These are phyloP conservation scores for Solenopsis fugax DNA, from an alignment of 1,140 invertebrate genomes.

Conservation along the genomic window DNA sequence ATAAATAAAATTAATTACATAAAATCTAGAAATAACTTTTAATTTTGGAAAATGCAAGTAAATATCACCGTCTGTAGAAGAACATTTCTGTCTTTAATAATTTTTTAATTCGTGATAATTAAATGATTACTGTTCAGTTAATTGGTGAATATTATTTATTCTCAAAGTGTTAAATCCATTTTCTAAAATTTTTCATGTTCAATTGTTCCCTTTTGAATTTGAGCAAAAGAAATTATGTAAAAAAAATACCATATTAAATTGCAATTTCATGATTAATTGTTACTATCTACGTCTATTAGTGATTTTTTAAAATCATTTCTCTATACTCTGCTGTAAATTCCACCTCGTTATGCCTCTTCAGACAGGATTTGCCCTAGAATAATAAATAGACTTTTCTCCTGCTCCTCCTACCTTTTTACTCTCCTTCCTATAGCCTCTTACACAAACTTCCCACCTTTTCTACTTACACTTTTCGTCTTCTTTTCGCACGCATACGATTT, in stretches of 20 bases:
- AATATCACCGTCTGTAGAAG: not conserved
- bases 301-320: not conserved
- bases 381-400: conserved; percentile 41
- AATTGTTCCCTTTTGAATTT: not conserved
- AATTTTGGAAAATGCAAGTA: not conserved
- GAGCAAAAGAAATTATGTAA: not conserved
- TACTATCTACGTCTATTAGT: not conserved
- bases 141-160: not conserved
- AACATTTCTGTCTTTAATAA: not conserved
- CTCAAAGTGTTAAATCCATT: not conserved
- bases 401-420: not conserved
- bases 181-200: not conserved
- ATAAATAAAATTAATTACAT: not conserved
- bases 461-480: conserved; percentile 11
- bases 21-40: not conserved
- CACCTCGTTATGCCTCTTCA: conserved; percentile 17
- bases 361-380: conserved; percentile 19
- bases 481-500: conserved; percentile 33
- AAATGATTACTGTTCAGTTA: not conserved
- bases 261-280: not conserved
- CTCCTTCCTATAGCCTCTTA: conserved; percentile 24
- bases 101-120: not conserved
- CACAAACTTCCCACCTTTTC: conserved; percentile 34
- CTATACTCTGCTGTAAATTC: not conserved
- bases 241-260: not conserved